Conservation (phyloP, 1,140 invertebrate genomes). For the Anastrepha ludens region DNA sequence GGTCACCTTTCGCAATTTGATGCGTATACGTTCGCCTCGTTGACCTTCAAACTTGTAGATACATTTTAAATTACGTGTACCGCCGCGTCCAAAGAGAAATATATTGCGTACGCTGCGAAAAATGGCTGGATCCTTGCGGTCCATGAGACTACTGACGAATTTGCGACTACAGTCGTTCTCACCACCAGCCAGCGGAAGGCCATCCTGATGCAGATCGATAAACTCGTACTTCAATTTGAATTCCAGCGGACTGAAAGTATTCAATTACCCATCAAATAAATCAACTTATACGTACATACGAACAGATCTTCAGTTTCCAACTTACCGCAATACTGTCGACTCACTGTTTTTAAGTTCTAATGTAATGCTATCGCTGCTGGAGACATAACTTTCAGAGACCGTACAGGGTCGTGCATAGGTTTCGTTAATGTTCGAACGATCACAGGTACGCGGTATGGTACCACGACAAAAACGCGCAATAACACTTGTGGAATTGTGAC, state of each 20-base stretch:
- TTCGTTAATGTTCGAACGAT: slow-evolving; percentile 77
- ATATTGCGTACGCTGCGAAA: slow-evolving; percentile 86
- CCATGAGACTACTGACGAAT: slow-evolving; percentile 79
- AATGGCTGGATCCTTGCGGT: slow-evolving; percentile 77
- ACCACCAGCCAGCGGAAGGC: slow-evolving; percentile 82
- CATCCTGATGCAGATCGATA: slow-evolving; percentile 89
- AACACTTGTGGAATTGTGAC: slow-evolving; percentile 81
- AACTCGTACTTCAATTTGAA: slow-evolving; percentile 93
- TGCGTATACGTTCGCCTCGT: slow-evolving; percentile 83
- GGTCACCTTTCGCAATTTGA: slow-evolving; percentile 80
- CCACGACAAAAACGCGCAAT: slow-evolving; percentile 86
- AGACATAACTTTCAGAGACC: slow-evolving; percentile 88
- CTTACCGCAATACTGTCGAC: slow-evolving; percentile 87
- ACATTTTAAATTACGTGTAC: slow-evolving; percentile 87
- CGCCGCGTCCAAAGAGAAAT: slow-evolving; percentile 90
- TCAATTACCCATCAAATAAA: not conserved
- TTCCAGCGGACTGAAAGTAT: slow-evolving; percentile 80
- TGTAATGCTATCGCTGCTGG: slow-evolving; percentile 85
- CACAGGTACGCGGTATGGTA: slow-evolving; percentile 84
- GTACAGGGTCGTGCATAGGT: slow-evolving; percentile 81
- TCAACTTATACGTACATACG: slow-evolving; percentile 26
- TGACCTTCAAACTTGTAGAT: slow-evolving; percentile 89
- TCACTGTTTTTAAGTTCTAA: slow-evolving; percentile 86
- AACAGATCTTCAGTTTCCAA: slow-evolving; percentile 54
- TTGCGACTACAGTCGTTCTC: slow-evolving; percentile 72